phyloP scores from a whole-genome alignment of 2,113 vertebrate species.

The Bettongia penicillata region DNA sequence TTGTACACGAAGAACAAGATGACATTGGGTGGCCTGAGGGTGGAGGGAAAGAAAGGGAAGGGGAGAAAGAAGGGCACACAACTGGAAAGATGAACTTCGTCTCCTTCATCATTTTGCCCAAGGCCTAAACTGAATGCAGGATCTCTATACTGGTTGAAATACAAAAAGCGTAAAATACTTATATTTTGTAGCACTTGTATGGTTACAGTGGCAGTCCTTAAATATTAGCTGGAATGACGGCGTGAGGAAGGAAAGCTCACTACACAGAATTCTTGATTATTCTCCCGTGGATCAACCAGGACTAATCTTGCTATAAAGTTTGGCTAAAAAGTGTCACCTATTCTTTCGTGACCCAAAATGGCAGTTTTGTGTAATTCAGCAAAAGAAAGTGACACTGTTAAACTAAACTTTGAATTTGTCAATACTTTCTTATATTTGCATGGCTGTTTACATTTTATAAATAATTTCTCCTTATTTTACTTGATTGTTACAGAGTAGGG shows the following conservation, averaged over 20 bases:
- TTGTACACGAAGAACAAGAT: slow-evolving; percentile 32
- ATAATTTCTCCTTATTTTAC: not conserved
- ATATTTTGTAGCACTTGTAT: not conserved
- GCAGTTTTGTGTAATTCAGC: not conserved
- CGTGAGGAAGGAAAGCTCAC: not conserved
- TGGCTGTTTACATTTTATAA: not conserved
- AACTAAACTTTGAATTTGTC: not conserved
- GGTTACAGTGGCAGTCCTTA: not conserved
- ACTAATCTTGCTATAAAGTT: not conserved
- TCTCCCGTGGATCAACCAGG: not conserved
- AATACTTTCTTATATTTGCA: not conserved
- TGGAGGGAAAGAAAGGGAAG: not conserved
- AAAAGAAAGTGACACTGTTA: not conserved
- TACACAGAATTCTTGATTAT: not conserved
- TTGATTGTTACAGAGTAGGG: not conserved
- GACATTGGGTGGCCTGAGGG: slow-evolving; percentile 16
- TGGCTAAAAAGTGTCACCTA: not conserved
- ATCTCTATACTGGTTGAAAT: not conserved
- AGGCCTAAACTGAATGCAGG: not conserved
- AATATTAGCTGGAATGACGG: not conserved
- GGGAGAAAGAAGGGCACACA: not conserved
- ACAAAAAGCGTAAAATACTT: not conserved
- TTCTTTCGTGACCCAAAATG: not conserved
- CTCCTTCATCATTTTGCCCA: not conserved
- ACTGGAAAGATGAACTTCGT: not conserved